Base-by-base conservation (phyloP, 2,888 invertebrate species). In the Ochlodes sylvanus region DNA sequence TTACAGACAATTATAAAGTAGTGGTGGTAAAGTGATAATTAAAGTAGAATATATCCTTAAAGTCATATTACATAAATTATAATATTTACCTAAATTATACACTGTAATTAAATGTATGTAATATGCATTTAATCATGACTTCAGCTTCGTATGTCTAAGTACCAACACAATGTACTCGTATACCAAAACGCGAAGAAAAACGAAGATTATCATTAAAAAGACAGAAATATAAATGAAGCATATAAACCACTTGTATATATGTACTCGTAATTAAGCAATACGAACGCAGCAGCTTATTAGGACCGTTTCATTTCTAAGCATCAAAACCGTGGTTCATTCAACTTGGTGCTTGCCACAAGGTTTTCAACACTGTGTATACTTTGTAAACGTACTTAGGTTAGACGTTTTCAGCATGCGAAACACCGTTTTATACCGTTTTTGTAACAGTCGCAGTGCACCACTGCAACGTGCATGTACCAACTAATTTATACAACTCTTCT, bases 351-450 rank as follows among this genome's bases (percentile, higher is more conserved):
- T 55, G 21, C 67, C 67, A 62, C 67, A 61, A 47, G 61, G 67
- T 56, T 67, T 67, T 67, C 61, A 56, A 32, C 52, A 27, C 27
- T 62, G 38, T 65, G 19, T 34, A 15, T 27, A 42, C 38, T 61
- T 55, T 67, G 66, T 50, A 61, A 54, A 61, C 67, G 55, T 61
- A 55, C 55, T 60, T 55, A 47, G 42, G 61, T 61, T 42, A 69
- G 27, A 70, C 72, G 71, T 62, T 71, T 70, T 54, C 61, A 65
- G 70, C 64, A 73, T 71, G 70, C 72, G 71, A 74, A 74, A 70
- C 52, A 60, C 68, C 65, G 55, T 67, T 68, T 73, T 67, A 56
- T 50, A 62, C 55, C 55, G 38, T 62, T 67, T 67, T 67, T 47
- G 61, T 62, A 47, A 56, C 67, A 61, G 67, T 67, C 67, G 67